These are phyloP conservation scores for Melolontha melolontha DNA, from an alignment of 2,888 invertebrate species.

Conservation along the genomic window DNA sequence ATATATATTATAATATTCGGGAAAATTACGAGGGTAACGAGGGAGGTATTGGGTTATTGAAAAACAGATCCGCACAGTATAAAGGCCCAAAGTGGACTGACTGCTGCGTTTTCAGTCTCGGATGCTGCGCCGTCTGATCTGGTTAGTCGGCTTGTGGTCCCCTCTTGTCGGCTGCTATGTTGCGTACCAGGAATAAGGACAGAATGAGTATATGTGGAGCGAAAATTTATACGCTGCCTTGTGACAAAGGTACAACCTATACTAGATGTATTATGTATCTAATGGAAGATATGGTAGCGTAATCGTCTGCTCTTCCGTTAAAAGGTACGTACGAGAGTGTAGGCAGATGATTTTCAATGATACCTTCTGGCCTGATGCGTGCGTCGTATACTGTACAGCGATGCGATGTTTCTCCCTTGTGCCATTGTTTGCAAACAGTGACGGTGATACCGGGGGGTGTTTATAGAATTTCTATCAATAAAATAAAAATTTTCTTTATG, in stretches of 20 bases:
- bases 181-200: slow-evolving; percentile 5
- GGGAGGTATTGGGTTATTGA: slow-evolving; percentile 58
- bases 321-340: slow-evolving; percentile 2
- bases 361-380: neutral
- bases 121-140: slow-evolving; percentile 40
- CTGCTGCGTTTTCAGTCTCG: slow-evolving; percentile 38
- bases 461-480: no score
- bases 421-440: no score
- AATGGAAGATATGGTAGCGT: neutral
- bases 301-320: slow-evolving; percentile 14
- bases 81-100: slow-evolving; percentile 62
- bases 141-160: slow-evolving; percentile 11
- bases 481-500: no score
- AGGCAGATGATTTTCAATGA: slow-evolving; percentile 13
- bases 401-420: neutral
- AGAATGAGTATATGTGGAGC: neutral
- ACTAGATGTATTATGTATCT: slow-evolving; percentile 4
- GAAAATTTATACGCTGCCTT: neutral
- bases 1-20: slow-evolving; percentile 1
- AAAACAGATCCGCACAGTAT: slow-evolving; percentile 59
- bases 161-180: slow-evolving; percentile 9
- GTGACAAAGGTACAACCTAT: neutral
- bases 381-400: neutral
- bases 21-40: slow-evolving; percentile 51
- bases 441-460: no score